Evolutionary conservation across 1,140 invertebrate genomes (phyloP), one percentile per base, ranked within the genome.

Genomic region (Anastrepha ludens): DNA sequence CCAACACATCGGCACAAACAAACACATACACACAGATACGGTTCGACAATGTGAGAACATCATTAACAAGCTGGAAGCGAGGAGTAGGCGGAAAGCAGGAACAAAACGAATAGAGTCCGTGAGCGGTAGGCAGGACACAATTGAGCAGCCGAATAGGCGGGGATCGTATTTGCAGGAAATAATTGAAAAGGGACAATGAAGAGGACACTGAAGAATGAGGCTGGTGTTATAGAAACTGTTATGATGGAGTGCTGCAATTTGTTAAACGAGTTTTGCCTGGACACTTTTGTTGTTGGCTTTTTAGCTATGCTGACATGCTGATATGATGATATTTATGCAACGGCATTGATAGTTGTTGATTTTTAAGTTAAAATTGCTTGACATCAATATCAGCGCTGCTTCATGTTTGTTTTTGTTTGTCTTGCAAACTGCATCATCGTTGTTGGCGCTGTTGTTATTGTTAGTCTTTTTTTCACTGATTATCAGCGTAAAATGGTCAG

Each of bases 401-500:
- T n/a, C 65, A 13, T 17, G 60, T 62, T 62, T 62, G 60, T 17
- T 17, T 62, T 17, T 62, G 60, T 11, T 58, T 58, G 55, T 58
- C 17, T 17, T 29, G 29, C 29, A 29, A 29, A 29, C 29, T 29
- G 11, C 17, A 64, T 64, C 41, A 74, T 41, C 39, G 9, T 67
- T 67, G 44, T 47, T 47, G 70, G 60, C 2, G 7, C 17, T 29
- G n/a, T 62, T 62, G 60, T n/a, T 62, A n/a, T 62, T n/a, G 60
- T 62, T 62, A 13, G 13, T 15, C 15, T 62, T 62, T 17, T 17
- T 15, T 13, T 15, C 67, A 9, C 15, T 81, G 74, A 47, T 81
- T 81, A 81, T 81, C 41, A 81, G 74, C 47, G 47, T 47, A 81
- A 50, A 81, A 81, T 55, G 74, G 74, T 81, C 74, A 74, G 70